These are phyloP conservation scores for Athalia circularis DNA, from an alignment of 2,888 invertebrate genomes.

Conservation along the genomic window DNA sequence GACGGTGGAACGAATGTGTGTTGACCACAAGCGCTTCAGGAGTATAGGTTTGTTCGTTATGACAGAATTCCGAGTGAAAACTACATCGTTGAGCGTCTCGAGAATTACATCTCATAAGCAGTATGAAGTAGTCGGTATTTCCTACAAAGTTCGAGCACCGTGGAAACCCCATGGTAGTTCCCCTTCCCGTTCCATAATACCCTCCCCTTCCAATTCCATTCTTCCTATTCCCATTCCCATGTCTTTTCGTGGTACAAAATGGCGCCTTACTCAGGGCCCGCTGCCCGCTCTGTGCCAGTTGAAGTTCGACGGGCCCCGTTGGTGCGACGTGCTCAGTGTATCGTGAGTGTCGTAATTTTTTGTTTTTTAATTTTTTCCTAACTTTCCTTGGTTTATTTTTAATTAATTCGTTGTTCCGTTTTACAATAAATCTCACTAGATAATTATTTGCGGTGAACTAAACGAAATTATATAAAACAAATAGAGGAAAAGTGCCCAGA, in stretches of 20 bases:
- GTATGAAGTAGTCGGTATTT: background rate
- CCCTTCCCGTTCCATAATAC: background rate
- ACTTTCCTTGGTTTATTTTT: background rate
- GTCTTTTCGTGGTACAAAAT: conserved; percentile 54
- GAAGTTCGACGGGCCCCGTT: conserved; percentile 69
- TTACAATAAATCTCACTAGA: background rate
- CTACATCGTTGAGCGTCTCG: background rate
- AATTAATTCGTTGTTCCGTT: background rate
- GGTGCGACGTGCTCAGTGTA: conserved; percentile 58
- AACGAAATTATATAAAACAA: too few relatives aligned
- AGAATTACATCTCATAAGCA: background rate
- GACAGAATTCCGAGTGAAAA: too few relatives aligned
- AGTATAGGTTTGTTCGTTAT: too few relatives aligned
- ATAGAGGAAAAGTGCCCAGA: too few relatives aligned
- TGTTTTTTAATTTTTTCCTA: background rate
- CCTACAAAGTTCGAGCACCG: conserved; percentile 6
- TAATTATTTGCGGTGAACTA: too few relatives aligned
- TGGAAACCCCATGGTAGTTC: background rate
- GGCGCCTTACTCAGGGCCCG: conserved; percentile 64
- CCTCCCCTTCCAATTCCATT: conserved; percentile 23
- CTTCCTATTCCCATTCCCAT: conserved; percentile 39
- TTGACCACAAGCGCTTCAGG: too few relatives aligned
- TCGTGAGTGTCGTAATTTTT: background rate
- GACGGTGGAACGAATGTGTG: too few relatives aligned
- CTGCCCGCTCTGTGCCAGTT: conserved; percentile 64